Evolutionary conservation across 2,797 vertebrate species (phyloP).

Genomic region (Arremon brunneinucha): DNA sequence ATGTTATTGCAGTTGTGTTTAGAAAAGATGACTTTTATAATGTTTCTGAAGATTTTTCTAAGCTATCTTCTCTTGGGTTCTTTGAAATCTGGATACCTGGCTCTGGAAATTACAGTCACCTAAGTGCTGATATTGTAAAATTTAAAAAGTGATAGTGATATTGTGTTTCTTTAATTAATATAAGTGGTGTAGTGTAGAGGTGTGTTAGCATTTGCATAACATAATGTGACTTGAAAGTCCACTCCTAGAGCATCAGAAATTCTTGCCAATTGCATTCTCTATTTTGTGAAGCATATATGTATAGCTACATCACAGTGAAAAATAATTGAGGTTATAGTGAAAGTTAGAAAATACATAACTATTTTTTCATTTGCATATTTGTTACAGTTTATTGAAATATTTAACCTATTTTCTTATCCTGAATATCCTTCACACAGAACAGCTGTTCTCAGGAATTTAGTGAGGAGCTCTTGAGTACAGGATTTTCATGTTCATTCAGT

Average conservation of each 20-base stretch:
- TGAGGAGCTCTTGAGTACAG: background rate
- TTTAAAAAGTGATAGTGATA: background rate
- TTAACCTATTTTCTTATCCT: background rate
- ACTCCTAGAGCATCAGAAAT: background rate
- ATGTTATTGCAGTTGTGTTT: background rate
- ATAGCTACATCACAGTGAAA: background rate
- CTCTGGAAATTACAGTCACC: background rate
- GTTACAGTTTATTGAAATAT: background rate
- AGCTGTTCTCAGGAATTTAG: background rate
- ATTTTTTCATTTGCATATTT: background rate
- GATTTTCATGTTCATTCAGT: background rate
- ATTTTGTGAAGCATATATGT: background rate
- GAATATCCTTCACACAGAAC: background rate
- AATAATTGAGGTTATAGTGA: background rate
- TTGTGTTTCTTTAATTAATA: background rate
- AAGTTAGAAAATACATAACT: background rate
- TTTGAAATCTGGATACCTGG: background rate
- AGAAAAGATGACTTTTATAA: background rate
- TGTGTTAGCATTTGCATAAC: background rate
- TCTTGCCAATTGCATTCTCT: background rate
- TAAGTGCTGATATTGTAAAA: background rate
- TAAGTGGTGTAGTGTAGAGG: background rate
- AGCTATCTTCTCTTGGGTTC: background rate
- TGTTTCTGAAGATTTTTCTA: background rate
- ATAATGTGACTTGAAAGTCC: background rate